These are phyloP conservation scores for Yoshiicerus persimilis DNA, from an alignment of 1,140 invertebrate genomes.

Conservation along the genomic window DNA sequence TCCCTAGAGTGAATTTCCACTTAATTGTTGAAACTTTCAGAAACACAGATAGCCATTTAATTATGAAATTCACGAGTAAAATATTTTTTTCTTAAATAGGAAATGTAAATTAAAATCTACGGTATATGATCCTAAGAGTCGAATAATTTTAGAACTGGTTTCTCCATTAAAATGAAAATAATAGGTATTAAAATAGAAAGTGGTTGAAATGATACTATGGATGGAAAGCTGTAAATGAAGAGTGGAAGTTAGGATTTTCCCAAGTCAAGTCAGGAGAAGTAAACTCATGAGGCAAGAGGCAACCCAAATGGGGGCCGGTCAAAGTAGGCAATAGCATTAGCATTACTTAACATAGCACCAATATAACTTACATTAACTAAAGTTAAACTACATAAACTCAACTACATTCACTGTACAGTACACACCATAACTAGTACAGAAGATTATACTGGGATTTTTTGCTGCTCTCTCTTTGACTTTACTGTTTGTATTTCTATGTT, in stretches of 20 bases:
- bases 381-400: not conserved
- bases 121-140: no score
- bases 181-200: not conserved
- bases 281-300: not conserved
- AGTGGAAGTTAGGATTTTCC: constrained; percentile 21
- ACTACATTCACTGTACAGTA: not conserved
- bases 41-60: not conserved
- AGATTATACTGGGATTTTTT: not conserved
- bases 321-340: not conserved
- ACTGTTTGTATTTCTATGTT: not conserved
- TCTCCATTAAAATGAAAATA: not conserved
- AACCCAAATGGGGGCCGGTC: not conserved
- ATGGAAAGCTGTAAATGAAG: not conserved
- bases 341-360: not conserved
- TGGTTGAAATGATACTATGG: not conserved
- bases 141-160: no score
- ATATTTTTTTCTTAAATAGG: not conserved
- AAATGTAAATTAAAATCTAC: no score
- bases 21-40: not conserved
- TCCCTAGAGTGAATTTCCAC: not conserved
- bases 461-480: not conserved
- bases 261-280: constrained; percentile 1
- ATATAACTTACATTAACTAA: not conserved
- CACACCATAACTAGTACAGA: not conserved
- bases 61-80: not conserved